Base-by-base conservation (phyloP, 2,113 vertebrate species). In the Leiothrix lutea region DNA sequence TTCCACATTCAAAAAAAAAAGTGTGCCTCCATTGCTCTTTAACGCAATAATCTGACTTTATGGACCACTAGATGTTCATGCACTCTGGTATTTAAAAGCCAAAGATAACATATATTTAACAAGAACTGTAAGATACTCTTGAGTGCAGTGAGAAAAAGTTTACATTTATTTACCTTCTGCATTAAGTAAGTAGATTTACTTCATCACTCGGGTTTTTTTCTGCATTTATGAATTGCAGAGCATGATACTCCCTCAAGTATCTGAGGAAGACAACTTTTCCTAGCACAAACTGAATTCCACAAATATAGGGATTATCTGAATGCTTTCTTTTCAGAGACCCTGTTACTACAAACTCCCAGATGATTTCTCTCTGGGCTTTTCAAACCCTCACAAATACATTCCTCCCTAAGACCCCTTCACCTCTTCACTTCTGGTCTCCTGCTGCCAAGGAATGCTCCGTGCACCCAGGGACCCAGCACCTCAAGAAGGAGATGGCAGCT, bases 21-120 rank as follows among this genome's bases (percentile, higher is more conserved):
- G 10, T 18, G 3, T 83, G 33, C 28, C 33, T 91, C 72, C 28
- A 3, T 56, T 77, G 84, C 50, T 88, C 35, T 51, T 81, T 65
- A 85, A 88, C 70, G 50, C 51, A 89, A 29, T 57, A 81, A 61
- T 71, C 56, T 75, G 73, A 36, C 38, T 70, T 85, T 60, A 50
- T 42, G 70, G 47, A 83, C n/a, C 47, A 33, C 67, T 48, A 24
- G 65, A n/a, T 72, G 56, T 61, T 96, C 17, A 11, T 28, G 57
- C 71, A 60, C 23, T 79, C 70, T 44, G 18, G 14, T 67, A 81
- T 90, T 92, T 94, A 91, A 96, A 84, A 84, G 38, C 20, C 33
- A 56, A 71, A 86, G 42, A 66, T 82, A 92, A 31, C 8, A 77
- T 48, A 40, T 65, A 77, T 35, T 91, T 89, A 56, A 70, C 64